phyloP scores from a whole-genome alignment of 2,888 invertebrate species.

The Pyrrhosoma nymphula region DNA sequence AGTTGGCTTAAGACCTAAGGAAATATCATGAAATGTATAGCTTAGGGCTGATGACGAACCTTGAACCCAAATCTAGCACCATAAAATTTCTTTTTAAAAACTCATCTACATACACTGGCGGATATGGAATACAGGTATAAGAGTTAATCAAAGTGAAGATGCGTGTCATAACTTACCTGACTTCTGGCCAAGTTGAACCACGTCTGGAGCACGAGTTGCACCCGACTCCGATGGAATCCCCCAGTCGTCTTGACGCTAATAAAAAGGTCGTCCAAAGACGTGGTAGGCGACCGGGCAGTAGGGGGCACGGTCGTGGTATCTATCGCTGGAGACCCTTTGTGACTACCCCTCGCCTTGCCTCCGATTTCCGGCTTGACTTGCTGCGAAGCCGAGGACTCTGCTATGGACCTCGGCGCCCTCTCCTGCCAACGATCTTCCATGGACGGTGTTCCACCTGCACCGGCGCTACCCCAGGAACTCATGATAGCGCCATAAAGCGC shows the following conservation, averaged over 20 bases:
- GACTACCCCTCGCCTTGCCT: neutral
- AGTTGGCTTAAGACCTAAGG: too few species aligned
- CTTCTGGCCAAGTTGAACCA: conserved; percentile 96
- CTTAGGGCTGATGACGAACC: too few species aligned
- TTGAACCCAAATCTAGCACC: too few species aligned
- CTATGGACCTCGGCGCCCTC: conserved; percentile 74
- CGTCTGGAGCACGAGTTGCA: conserved; percentile 94
- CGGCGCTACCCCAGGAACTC: conserved; percentile 52
- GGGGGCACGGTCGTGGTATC: conserved; percentile 78
- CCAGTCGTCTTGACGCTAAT: conserved; percentile 97
- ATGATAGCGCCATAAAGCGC: conserved; percentile 37
- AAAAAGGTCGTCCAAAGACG: conserved; percentile 91
- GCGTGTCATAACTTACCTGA: conserved; percentile 84
- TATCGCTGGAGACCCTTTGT: neutral
- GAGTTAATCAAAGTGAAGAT: too few species aligned
- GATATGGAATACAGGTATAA: too few species aligned
- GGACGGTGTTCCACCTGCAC: conserved; percentile 74
- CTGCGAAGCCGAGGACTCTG: conserved; percentile 77
- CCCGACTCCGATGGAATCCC: conserved; percentile 90
- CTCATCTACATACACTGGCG: too few species aligned
- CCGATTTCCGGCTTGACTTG: neutral
- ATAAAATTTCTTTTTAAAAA: too few species aligned
- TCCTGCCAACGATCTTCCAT: conserved; percentile 74
- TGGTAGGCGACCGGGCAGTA: conserved; percentile 77
- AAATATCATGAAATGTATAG: too few species aligned